A percentile compares a stretch with the other conserved stretches of the same genome.
phyloP scores from a whole-genome alignment of 2,113 vertebrate species.

The Ophthalmolycus amberensis region DNA sequence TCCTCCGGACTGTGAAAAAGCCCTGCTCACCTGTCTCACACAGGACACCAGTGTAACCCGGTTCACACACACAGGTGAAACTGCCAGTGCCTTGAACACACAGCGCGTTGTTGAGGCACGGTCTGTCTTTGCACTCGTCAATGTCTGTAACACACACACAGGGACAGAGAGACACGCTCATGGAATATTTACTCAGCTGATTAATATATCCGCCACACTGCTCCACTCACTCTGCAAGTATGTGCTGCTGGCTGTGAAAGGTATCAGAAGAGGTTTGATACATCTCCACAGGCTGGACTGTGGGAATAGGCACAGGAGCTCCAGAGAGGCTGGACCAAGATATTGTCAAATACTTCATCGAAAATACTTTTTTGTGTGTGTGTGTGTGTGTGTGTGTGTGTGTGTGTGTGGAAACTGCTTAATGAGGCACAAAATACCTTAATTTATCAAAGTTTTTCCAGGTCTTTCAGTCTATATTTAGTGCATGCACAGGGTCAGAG shows the following conservation, averaged over 20 bases:
- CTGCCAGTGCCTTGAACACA: slow-evolving; percentile 78
- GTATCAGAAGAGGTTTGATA: slow-evolving; percentile 78
- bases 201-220: slow-evolving; percentile 81
- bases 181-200: slow-evolving; percentile 85
- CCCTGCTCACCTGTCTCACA: slow-evolving; percentile 83
- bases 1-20: slow-evolving; percentile 16
- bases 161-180: slow-evolving; percentile 57
- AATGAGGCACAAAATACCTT: slow-evolving; percentile 50
- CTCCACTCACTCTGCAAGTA: slow-evolving; percentile 82
- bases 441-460: slow-evolving; percentile 39
- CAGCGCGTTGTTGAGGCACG: slow-evolving; percentile 78
- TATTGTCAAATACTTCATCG: slow-evolving; percentile 22
- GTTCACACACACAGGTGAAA: slow-evolving; percentile 82
- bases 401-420: slow-evolving; percentile 36
- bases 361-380: neutral
- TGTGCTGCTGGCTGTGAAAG: slow-evolving; percentile 83
- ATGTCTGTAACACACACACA: slow-evolving; percentile 78
- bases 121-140: slow-evolving; percentile 81
- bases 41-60: slow-evolving; percentile 79
- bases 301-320: slow-evolving; percentile 68
- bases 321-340: slow-evolving; percentile 43
- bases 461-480: slow-evolving; percentile 2
- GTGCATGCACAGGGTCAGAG: neutral
- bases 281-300: slow-evolving; percentile 75
- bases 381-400: slow-evolving; percentile 4